Evolutionary conservation across 2,888 invertebrate species (phyloP), one percentile per base, ranked within the genome.

Genomic region (Griposia aprilina): DNA sequence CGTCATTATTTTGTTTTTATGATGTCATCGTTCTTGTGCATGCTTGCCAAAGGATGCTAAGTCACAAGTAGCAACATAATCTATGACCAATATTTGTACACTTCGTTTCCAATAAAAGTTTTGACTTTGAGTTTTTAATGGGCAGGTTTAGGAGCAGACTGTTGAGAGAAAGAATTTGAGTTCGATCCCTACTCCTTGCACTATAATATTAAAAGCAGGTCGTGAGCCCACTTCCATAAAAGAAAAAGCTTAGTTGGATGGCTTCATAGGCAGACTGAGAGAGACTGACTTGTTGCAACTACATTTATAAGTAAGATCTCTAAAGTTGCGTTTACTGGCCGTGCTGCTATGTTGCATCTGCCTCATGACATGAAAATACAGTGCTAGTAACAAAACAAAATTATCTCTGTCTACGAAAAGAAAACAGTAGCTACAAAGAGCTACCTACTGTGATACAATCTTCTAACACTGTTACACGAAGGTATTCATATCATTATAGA

Each of bases 401-500:
- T 11, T 20, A 17, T 23, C 23, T n/a, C 4, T 15, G 5, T 15
- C 8, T 17, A 5, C 15, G 13, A 65, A 72, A 60, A 6, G 11
- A n/a, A 30, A 60, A 60, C 48, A 26, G 7, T n/a, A 20, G 2
- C 2, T n/a, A 57, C 20, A 74, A 59, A 59, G 45, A 23, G 10
- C 20, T 66, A 8, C 52, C 20, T 66, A 8, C 45, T 26, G 65
- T 57, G 17, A 30, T 48, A 67, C 30, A 50, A 69, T 36, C 26
- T 48, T n/a, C 30, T 45, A 41, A 26, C 17, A 30, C 5, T 20
- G 23, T 52, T 0, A 48, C 48, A 66, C 65, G 69, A 69, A 65
- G 57, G 26, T 55, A 67, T 48, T 41, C 57, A 57, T 20, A 82
- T 70, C 70, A 63, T 83, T 62, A 68, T 36, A 66, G 15, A 65